Evolutionary conservation across 2,797 vertebrate genomes (phyloP).

Genomic region (Luscinia luscinia): DNA sequence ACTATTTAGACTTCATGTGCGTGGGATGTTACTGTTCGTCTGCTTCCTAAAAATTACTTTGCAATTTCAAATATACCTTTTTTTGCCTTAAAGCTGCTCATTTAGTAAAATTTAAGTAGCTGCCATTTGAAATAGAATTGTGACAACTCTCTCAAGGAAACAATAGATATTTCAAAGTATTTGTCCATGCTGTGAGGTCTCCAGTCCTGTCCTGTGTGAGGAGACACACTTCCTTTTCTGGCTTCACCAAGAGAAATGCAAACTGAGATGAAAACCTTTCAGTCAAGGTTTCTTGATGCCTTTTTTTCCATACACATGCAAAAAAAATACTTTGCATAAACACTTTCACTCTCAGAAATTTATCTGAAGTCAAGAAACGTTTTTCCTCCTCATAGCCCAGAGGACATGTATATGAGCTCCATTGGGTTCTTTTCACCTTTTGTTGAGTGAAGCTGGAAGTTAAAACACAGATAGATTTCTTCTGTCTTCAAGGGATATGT

Average conservation of each 20-base stretch:
- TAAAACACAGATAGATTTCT: not conserved
- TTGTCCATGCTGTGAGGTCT: not conserved
- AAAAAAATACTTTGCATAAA: not conserved
- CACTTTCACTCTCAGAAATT: not conserved
- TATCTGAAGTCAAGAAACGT: not conserved
- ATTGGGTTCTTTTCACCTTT: not conserved
- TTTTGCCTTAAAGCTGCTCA: not conserved
- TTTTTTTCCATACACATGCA: not conserved
- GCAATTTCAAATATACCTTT: not conserved
- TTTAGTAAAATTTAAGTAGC: conserved; percentile 10
- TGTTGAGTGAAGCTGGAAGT: not conserved
- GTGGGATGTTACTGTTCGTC: not conserved
- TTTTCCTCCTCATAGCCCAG: not conserved
- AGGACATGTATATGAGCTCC: not conserved
- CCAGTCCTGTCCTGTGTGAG: not conserved
- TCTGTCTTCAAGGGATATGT: not conserved
- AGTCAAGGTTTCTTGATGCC: not conserved
- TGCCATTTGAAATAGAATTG: not conserved
- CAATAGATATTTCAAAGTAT: not conserved
- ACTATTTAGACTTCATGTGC: not conserved
- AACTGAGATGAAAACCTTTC: not conserved
- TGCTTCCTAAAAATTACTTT: not conserved
- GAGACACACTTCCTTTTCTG: not conserved
- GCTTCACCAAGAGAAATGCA: not conserved
- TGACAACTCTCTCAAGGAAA: not conserved